Evolutionary conservation across 1,140 invertebrate genomes (phyloP).

Genomic region (Pomacea maculata): DNA sequence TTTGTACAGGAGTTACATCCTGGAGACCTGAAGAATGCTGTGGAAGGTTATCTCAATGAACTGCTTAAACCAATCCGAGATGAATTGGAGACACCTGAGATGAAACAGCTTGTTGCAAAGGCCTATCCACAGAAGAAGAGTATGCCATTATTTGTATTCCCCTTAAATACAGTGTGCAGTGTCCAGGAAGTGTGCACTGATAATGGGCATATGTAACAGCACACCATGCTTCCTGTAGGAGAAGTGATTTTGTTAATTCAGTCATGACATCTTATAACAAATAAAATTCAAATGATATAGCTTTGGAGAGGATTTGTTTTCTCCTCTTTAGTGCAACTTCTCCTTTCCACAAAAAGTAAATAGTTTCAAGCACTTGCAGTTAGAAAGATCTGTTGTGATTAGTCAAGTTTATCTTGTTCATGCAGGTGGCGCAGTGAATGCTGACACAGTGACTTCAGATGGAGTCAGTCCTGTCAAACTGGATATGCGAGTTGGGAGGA

Average conservation of each 20-base stretch:
- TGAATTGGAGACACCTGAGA: slow-evolving; percentile 80
- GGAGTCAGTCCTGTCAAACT: slow-evolving; percentile 79
- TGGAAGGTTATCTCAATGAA: slow-evolving; percentile 86
- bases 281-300: too few relatives aligned
- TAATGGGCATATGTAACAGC: too few relatives aligned
- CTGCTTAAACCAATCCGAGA: slow-evolving; percentile 90
- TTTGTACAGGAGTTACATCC: slow-evolving; percentile 82
- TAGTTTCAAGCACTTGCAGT: neutral
- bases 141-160: slow-evolving; percentile 7
- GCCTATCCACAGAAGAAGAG: slow-evolving; percentile 79
- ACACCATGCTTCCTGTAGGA: too few relatives aligned
- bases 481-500: slow-evolving; percentile 87
- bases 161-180: neutral
- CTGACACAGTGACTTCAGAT: slow-evolving; percentile 36
- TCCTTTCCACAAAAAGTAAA: too few relatives aligned
- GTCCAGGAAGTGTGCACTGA: too few relatives aligned
- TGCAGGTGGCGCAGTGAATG: slow-evolving; percentile 19
- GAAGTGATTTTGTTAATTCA: too few relatives aligned
- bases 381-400: neutral
- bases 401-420: neutral
- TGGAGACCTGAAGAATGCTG: slow-evolving; percentile 87
- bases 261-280: too few relatives aligned
- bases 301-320: too few relatives aligned
- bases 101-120: slow-evolving; percentile 75
- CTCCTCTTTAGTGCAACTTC: too few relatives aligned